Evolutionary conservation across 2,888 invertebrate genomes (phyloP), one percentile per base, ranked within the genome.

Genomic region (Yponomeuta evonymella): DNA sequence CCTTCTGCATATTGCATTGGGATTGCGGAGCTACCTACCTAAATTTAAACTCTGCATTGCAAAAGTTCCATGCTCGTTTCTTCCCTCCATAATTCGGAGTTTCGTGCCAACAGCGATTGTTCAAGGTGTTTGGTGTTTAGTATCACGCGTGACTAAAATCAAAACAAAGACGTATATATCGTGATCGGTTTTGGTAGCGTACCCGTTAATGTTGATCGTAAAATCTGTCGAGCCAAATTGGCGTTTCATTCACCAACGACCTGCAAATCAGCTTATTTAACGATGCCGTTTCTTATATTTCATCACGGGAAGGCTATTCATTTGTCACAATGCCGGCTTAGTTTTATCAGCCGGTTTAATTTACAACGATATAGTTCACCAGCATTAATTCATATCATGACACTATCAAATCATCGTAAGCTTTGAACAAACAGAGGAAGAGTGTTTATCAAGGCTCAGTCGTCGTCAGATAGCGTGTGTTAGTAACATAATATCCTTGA

Each of bases 401-500:
- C 80, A 80, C 79, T 81, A 81, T 82, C 78, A 82, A 81, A 81
- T 79, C 77, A 79, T 79, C 79, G 75, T 75, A 78, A 78, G 75
- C 79, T 76, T 79, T 79, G 79, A 76, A 79, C 80, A 85, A 77
- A 79, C 76, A 79, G 75, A 78, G 78, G 78, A 78, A 79, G 78
- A 78, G 76, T 79, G 76, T 75, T 68, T 68, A 51, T 29, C 29
- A 68, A 48, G 68, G 67, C 33, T 67, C 67, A 67, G 36, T 23
- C 75, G 36, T 23, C 75, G 77, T 74, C 73, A 74, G 81, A 85
- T 83, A 84, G 79, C 76, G 77, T 77, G 78, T 77, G 81, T 80
- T 79, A 74, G 89, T 83, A 88, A 89, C 79, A 70, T 79, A 78
- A 89, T 88, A 89, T 79, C 78, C 76, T 86, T 87, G 85, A 85